Evolutionary conservation across 2,113 vertebrate genomes (phyloP).

Genomic region (Lagopus muta): DNA sequence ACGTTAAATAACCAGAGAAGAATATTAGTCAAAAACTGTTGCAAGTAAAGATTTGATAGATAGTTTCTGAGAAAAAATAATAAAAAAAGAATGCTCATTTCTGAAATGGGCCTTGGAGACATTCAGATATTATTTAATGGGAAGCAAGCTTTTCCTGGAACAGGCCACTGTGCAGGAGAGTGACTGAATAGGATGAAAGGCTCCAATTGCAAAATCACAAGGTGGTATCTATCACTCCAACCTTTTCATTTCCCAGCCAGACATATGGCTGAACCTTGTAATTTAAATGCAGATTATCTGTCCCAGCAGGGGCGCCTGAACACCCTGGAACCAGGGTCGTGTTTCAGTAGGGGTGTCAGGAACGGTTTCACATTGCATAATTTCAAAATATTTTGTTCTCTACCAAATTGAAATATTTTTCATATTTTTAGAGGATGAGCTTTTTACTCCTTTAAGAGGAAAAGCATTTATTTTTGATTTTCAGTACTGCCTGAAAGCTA

Average conservation of each 20-base stretch:
- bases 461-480: not conserved
- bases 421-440: not conserved
- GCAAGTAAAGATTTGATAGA: conserved; percentile 14
- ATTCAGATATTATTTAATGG: conserved; percentile 45
- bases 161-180: conserved; percentile 8
- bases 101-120: conserved; percentile 44
- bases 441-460: not conserved
- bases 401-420: not conserved
- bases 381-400: conserved; percentile 31
- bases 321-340: conserved; percentile 32
- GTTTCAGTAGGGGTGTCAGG: conserved; percentile 24
- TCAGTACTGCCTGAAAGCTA: not conserved
- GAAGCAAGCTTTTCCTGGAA: conserved; percentile 52
- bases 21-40: conserved; percentile 51
- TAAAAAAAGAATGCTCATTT: not conserved
- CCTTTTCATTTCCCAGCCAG: conserved; percentile 62
- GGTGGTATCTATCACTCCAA: conserved; percentile 65
- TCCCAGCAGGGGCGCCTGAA: conserved; percentile 52
- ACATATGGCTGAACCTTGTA: conserved; percentile 51
- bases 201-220: conserved; percentile 34
- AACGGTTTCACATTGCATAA: not conserved
- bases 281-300: conserved; percentile 69
- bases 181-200: conserved; percentile 55
- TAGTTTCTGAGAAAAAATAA: not conserved
- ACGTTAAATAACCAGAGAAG: conserved; percentile 37